Evolutionary conservation across 2,797 vertebrate genomes (phyloP).

Genomic region (Selene dorsalis): DNA sequence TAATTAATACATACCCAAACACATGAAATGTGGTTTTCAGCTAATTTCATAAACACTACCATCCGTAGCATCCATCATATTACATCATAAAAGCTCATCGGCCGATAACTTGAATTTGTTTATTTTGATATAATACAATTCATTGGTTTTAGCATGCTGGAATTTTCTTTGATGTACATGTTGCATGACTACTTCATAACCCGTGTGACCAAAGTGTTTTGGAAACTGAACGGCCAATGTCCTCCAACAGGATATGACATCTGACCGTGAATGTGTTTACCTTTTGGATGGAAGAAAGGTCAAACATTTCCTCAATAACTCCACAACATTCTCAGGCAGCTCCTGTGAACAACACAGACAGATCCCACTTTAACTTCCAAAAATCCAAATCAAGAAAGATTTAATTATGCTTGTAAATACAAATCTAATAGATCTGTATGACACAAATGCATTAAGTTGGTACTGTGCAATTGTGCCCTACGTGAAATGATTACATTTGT

Average conservation of each 20-base stretch:
- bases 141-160: constrained; percentile 5
- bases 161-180: constrained; percentile 2
- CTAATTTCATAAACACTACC: not conserved
- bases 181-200: constrained; percentile 15
- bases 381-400: not conserved
- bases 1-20: not conserved
- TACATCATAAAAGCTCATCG: constrained; percentile 2
- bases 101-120: constrained; percentile 5
- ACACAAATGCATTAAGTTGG: not conserved
- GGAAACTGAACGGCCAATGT: constrained; percentile 30
- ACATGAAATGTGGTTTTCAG: not conserved
- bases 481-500: not conserved
- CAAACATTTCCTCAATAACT: constrained; percentile 93
- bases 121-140: constrained; percentile 22
- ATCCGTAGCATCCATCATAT: not conserved
- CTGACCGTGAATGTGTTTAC: constrained; percentile 74
- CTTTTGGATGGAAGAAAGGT: constrained; percentile 94
- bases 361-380: not conserved
- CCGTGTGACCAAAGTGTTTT: constrained; percentile 24
- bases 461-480: not conserved
- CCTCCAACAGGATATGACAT: constrained; percentile 39
- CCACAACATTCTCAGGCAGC: constrained; percentile 86
- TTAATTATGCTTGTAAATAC: not conserved
- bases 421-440: not conserved
- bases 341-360: constrained; percentile 79